phyloP scores from a whole-genome alignment of 2,113 vertebrate species.

The Dryoscopus gambensis region DNA sequence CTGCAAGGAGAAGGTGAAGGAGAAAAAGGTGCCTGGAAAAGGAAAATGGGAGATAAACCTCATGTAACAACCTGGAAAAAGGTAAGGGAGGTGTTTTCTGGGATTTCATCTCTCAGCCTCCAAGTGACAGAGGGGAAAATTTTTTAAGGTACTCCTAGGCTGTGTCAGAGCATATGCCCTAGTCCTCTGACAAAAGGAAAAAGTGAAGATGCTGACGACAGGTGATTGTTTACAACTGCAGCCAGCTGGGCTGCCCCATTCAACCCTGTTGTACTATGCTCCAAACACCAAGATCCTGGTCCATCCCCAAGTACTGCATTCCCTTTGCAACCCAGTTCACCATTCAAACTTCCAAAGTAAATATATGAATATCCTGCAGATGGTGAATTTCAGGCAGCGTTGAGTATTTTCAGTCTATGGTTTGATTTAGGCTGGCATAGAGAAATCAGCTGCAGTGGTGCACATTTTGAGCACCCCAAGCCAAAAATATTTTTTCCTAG shows the following conservation, averaged over 20 bases:
- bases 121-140: neutral
- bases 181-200: neutral
- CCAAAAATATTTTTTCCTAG: neutral
- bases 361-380: neutral
- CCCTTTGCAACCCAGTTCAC: neutral
- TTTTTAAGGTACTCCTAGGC: neutral
- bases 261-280: neutral
- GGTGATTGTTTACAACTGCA: neutral
- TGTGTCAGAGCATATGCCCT: neutral
- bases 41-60: neutral
- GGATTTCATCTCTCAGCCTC: neutral
- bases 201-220: neutral
- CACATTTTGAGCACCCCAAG: neutral
- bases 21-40: neutral
- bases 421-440: neutral
- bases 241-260: neutral
- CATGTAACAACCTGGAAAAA: neutral
- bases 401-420: neutral
- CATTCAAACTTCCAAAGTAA: neutral
- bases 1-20: neutral
- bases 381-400: neutral
- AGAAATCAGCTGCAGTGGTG: neutral
- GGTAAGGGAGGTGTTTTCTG: neutral
- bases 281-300: neutral
- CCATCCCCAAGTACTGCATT: neutral